Evolutionary conservation across 1,140 invertebrate genomes (phyloP).

Genomic region (Caenorhabditis tropicalis): DNA sequence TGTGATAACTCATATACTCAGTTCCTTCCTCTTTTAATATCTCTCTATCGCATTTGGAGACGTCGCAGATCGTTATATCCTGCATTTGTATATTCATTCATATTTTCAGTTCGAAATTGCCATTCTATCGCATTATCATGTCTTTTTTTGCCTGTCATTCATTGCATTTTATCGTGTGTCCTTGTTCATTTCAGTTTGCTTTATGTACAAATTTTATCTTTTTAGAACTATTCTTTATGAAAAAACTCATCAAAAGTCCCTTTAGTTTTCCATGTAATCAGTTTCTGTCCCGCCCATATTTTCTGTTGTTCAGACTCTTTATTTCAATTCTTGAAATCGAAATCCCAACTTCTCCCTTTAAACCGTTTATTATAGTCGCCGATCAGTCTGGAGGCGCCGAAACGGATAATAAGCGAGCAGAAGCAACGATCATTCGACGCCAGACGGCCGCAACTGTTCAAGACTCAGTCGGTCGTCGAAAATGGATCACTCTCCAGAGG

Average conservation of each 20-base stretch:
- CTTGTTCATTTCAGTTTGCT: background rate
- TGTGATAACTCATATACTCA: background rate
- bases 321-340: background rate
- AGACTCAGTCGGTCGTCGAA: conserved; percentile 65
- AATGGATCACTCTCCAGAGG: conserved; percentile 42
- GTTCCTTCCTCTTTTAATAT: background rate
- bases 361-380: conserved; percentile 11
- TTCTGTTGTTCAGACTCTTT: too few species aligned
- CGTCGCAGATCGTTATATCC: too few species aligned
- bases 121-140: too few species aligned
- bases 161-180: too few species aligned
- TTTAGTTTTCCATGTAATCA: too few species aligned
- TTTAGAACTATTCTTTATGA: background rate
- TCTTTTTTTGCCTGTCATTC: too few species aligned
- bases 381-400: conserved; percentile 37
- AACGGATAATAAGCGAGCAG: background rate
- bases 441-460: conserved; percentile 62
- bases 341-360: background rate
- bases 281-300: too few species aligned
- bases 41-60: background rate
- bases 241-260: too few species aligned
- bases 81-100: background rate
- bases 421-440: conserved; percentile 60
- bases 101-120: background rate
- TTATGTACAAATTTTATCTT: background rate